Evolutionary conservation across 1,140 invertebrate genomes (phyloP), one percentile per base, ranked within the genome.

Genomic region (Trialeurodes vaporariorum): DNA sequence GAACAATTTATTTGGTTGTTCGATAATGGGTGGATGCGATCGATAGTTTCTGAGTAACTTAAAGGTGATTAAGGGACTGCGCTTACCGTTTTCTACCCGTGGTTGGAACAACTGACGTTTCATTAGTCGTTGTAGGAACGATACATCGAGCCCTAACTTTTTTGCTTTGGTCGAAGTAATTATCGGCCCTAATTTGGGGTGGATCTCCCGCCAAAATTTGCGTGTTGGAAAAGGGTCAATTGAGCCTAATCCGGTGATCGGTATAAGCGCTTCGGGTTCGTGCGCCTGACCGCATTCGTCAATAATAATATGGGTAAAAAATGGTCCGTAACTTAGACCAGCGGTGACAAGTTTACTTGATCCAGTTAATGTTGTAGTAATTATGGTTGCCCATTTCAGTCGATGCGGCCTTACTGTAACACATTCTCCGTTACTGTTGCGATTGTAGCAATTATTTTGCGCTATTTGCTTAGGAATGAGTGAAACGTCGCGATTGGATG

Each of bases 201-300:
- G n/a, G n/a, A n/a, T n/a, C n/a, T n/a, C n/a, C n/a, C n/a, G n/a
- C n/a, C n/a, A n/a, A n/a, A n/a, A n/a, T n/a, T n/a, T n/a, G n/a
- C n/a, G n/a, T n/a, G n/a, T n/a, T n/a, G n/a, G n/a, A n/a, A n/a
- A n/a, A n/a, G n/a, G n/a, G n/a, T n/a, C n/a, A n/a, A n/a, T n/a
- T n/a, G n/a, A n/a, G n/a, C n/a, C n/a, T n/a, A 61, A 61, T 23
- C 60, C 60, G n/a, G 60, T 9, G 34, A 92, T 75, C 1, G 91
- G 85, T 71, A 93, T 84, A 79, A 94, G 17, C 5, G 34, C 34
- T 17, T 49, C 5, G 5, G 34, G 80, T 78, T 96, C 93, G 2
- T 86, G 91, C 2, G 89, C 87, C 75, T 96, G 91, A 0, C 92
- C 93, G 59, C 90, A 88, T 81, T 96, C 93, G 76, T 96, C 93